phyloP scores from a whole-genome alignment of 2,888 invertebrate genomes.

The Leistus spinibarbis region DNA sequence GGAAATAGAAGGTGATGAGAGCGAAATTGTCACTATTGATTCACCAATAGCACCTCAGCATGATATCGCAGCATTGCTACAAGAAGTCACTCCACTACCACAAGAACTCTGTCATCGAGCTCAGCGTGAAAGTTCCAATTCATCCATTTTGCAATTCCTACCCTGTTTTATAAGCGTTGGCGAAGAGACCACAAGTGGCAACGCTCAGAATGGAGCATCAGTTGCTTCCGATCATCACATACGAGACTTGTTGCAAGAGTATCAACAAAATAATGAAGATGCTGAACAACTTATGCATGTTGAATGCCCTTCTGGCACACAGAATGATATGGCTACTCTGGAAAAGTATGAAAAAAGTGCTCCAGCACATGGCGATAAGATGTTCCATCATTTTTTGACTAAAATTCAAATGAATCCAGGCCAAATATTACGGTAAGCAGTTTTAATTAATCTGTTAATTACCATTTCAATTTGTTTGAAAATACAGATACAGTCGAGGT shows the following conservation, averaged over 20 bases:
- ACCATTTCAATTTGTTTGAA: too few relatives aligned
- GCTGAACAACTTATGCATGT: slow-evolving; percentile 45
- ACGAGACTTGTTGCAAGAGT: slow-evolving; percentile 66
- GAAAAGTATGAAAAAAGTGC: slow-evolving; percentile 81
- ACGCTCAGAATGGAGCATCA: slow-evolving; percentile 10
- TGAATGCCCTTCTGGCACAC: slow-evolving; percentile 46
- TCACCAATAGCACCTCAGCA: slow-evolving; percentile 73
- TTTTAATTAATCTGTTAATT: slow-evolving; percentile 25
- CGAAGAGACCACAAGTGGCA: slow-evolving; percentile 58
- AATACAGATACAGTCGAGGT: slow-evolving; percentile 74
- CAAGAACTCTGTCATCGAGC: slow-evolving; percentile 53
- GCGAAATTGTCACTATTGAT: slow-evolving; percentile 77
- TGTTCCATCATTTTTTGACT: slow-evolving; percentile 80
- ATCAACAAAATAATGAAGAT: slow-evolving; percentile 61
- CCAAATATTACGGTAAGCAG: slow-evolving; percentile 80
- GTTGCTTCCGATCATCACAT: slow-evolving; percentile 63
- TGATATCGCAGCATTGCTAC: slow-evolving; percentile 73
- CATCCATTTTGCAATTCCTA: slow-evolving; percentile 54
- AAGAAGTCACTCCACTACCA: slow-evolving; percentile 65
- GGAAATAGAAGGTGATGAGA: slow-evolving; percentile 83
- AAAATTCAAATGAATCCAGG: slow-evolving; percentile 77
- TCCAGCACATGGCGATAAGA: slow-evolving; percentile 81
- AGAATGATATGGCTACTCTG: slow-evolving; percentile 52
- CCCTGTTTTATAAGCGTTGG: slow-evolving; percentile 66
- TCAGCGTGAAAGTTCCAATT: slow-evolving; percentile 50